Base-by-base conservation (phyloP, 2,113 vertebrate genomes). In the Tretioscincus oriximinensis region DNA sequence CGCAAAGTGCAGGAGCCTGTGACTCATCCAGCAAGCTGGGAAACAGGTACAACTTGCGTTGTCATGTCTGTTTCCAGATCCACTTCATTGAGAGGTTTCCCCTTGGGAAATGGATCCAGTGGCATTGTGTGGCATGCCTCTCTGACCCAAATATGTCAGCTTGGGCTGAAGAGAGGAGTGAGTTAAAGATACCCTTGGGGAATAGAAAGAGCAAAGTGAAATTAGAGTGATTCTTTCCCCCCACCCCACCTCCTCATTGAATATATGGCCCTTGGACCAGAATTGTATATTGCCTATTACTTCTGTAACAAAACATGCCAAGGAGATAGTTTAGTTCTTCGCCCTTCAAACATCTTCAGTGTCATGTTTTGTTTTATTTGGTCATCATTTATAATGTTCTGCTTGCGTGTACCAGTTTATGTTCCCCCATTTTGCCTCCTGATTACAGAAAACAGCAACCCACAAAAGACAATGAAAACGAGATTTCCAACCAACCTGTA, bases 301-400 rank as follows among this genome's bases (percentile, higher is more conserved):
- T 7, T 45, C 78, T 78, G 75, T 29, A 86, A 73, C 12, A 84
- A 74, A 88, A 75, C 1, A 74, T 14, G 26, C 86, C 80, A 77
- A 0, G 12, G 71, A 88, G 87, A 80, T 28, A 65, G 7, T 21
- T 77, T 80, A 64, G 8, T 31, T 76, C 78, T 29, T n/a, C 51
- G 45, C 71, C 51, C 8, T 51, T 14, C 51, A 76, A 5, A 86
- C 65, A 47, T 58, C 84, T 86, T 84, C 70, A 22, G 26, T 51
- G 1, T 10, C 29, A 16, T 77, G 77, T 78, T 49, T 78, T 61
- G 26, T 85, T 84, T 73, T 64, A 20, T 87, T 86, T 83, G 80
- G 85, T 79, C 80, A 90, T 88, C 80, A 92, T 90, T 90, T 87
- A 89, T 66, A 91, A 73, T 10, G 16, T 9, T 24, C 84, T 75